Base-by-base conservation (phyloP, 2,888 invertebrate genomes). In the Spialia ferax region DNA sequence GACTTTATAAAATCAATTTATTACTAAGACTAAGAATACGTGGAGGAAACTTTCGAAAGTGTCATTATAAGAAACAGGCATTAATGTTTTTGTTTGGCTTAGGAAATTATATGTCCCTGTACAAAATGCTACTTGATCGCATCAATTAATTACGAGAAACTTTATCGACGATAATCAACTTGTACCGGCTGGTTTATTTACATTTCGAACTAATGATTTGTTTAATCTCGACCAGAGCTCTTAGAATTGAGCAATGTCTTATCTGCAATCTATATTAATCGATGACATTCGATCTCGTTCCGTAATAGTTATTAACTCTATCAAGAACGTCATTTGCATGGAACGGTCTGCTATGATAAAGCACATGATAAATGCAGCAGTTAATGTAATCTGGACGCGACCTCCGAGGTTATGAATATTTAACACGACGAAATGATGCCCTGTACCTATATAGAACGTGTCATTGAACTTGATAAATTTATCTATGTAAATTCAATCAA, bases 381-480 rank as follows among this genome's bases (percentile, higher is more conserved):
- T 76, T 74, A 68, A 70, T 72, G 68, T 73, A 73, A 76, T 74
- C 73, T 74, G 74, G 70, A 74, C 71, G 70, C 74, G 74, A 77
- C 75, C 74, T 77, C 75, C 75, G 78, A 83, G 79, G 80, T 84
- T 84, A 80, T 78, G 73, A 77, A 81, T 80, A 82, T 83, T 82
- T 82, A 85, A 80, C 80, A 78, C 72, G 71, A 79, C 81, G 77
- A 77, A 75, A 71, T 84, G 78, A 80, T 80, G 81, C 81, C 78
- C 76, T 75, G 74, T 79, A 82, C 81, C 81, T 81, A 83, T 85
- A 86, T 84, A 84, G 79, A 70, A 76, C 68, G 78, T 81, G 88
- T 86, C 87, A 80, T 85, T 86, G 90, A 91, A 89, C 91, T 80
- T 83, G 77, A 82, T 71, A 69, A 45, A 45, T 45, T 18, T 45